Evolutionary conservation across 2,888 invertebrate genomes (phyloP).

Genomic region (Gastrophysa polygoni): DNA sequence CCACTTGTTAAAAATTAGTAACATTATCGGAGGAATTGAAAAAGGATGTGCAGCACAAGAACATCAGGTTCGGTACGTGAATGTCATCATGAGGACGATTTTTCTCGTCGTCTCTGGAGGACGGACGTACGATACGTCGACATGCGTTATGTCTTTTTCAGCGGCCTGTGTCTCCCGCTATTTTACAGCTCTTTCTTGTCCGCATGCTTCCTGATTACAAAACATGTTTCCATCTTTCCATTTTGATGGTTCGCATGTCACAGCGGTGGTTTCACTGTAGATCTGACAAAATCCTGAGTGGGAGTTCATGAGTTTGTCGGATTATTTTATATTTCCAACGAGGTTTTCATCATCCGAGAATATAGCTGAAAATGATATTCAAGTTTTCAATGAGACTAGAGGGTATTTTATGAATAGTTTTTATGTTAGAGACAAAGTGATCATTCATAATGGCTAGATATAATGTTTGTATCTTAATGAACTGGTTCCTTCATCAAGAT

Average conservation of each 20-base stretch:
- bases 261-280: not conserved
- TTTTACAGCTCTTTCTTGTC: constrained; percentile 22
- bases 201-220: constrained; percentile 12
- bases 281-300: no score
- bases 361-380: no score
- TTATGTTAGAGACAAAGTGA: no score
- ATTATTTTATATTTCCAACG: no score
- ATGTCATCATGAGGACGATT: constrained; percentile 14
- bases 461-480: no score
- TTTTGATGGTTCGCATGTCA: constrained; percentile 13
- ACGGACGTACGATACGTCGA: constrained; percentile 46
- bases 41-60: constrained; percentile 1
- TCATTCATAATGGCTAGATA: no score
- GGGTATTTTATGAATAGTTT: no score
- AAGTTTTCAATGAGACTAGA: no score
- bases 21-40: not conserved
- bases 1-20: not conserved
- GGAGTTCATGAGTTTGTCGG: no score
- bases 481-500: no score
- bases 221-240: constrained; percentile 7
- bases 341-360: no score
- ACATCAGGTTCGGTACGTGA: constrained; percentile 2
- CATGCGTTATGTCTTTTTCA: constrained; percentile 46
- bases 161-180: constrained; percentile 25
- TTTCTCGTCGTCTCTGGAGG: constrained; percentile 37